Conservation (phyloP, 2,797 vertebrate species). For the Rachycentron canadum region DNA sequence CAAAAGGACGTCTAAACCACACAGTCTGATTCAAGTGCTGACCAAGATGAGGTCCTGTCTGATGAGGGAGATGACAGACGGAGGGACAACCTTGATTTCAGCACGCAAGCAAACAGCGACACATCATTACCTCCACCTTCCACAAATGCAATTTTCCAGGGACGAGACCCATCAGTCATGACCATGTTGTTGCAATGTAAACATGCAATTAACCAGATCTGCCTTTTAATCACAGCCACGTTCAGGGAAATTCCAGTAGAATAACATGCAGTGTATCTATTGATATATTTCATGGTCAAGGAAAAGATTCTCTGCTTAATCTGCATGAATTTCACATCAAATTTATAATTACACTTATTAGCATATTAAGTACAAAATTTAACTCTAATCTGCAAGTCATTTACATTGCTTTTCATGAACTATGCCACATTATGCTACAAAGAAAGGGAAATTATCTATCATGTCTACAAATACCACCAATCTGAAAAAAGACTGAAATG, state of each 20-base stretch:
- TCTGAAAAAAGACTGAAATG: conserved; percentile 34
- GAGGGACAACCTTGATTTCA: conserved; percentile 69
- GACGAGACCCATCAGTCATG: conserved; percentile 25
- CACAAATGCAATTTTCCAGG: conserved; percentile 39
- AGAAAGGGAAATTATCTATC: conserved; percentile 58
- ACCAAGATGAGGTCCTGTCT: conserved; percentile 12
- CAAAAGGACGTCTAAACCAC: conserved; percentile 16
- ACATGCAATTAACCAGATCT: conserved; percentile 14
- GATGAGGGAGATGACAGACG: conserved; percentile 44
- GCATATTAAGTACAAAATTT: conserved; percentile 73
- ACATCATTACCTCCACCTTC: conserved; percentile 23
- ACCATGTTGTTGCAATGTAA: conserved; percentile 10
- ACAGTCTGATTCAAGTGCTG: conserved; percentile 41
- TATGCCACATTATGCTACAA: conserved; percentile 39
- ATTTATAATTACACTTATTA: conserved; percentile 68
- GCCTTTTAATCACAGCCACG: neutral
- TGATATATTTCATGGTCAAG: conserved; percentile 8
- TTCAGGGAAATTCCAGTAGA: neutral
- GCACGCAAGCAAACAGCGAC: conserved; percentile 46
- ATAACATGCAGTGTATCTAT: conserved; percentile 1
- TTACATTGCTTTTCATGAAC: conserved; percentile 63
- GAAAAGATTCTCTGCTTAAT: conserved; percentile 42
- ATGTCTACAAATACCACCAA: conserved; percentile 43
- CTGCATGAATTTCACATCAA: conserved; percentile 54
- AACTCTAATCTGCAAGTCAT: conserved; percentile 62